Base-by-base conservation (phyloP, 2,888 invertebrate species). In the Incurvaria masculella region DNA sequence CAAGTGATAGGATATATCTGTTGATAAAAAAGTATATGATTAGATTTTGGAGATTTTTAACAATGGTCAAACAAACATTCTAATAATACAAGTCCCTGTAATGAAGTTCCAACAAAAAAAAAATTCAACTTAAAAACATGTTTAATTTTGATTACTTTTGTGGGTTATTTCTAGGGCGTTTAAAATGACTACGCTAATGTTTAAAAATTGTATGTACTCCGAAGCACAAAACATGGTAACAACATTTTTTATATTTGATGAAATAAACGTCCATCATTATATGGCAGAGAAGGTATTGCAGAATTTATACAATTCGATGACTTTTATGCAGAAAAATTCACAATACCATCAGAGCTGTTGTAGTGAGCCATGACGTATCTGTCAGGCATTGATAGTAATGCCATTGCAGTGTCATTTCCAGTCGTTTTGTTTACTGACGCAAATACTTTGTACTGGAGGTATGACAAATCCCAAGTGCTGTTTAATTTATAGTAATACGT, bases 391-490 rank as follows among this genome's bases (percentile, higher is more conserved):
- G 69, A 74, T 0, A 79, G 56, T 0, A 66, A 63, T 0, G 70
- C 78, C 0, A 64, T 52, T 0, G 69, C 69, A 0, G 70, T 70
- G 48, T 79, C 79, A 49, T 72, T 69, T 0, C 78, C 79, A 0
- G 63, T 64, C 1, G 75, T 71, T 1, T 71, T 62, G 1, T 54
- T 51, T 0, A 72, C 69, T 1, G 49, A 55, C 0, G 70, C 62
- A 11, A 55, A 54, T 3, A 69, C 43, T 11, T 56, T 64, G 55
- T 78, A 78, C 16, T 68, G 63, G 0, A 72, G 74, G 52, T 72
- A 78, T 53, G 82, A 79, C 61, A 73, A 82, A 76, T 55, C 88
- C 90, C 68, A 89, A 60, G 79, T 90, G 75, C 61, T 89, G 70
- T 73, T 88, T 78, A 72, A 83, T 74, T 70, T 84, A 80, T 51